Conservation (phyloP, 2,797 vertebrate genomes). For the Chrosomus eos region DNA sequence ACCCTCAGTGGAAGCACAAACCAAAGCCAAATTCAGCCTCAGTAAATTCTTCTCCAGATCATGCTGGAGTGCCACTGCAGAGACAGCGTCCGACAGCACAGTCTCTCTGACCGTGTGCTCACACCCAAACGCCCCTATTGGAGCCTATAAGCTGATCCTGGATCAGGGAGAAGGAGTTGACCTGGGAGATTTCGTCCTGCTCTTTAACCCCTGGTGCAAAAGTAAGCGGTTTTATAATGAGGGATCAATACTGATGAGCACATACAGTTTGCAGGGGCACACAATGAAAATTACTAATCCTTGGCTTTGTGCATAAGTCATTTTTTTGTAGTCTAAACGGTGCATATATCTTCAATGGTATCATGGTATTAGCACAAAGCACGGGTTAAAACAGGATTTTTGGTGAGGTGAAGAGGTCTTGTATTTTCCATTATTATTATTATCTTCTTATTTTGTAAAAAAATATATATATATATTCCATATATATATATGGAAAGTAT, state of each 20-base stretch:
- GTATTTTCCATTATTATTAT: no score
- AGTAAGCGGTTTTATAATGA: slow-evolving; percentile 68
- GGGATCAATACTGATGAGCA: background rate
- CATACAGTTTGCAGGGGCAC: background rate
- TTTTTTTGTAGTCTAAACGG: background rate
- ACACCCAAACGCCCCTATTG: slow-evolving; percentile 79
- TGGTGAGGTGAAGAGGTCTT: no score
- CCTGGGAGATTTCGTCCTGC: slow-evolving; percentile 82
- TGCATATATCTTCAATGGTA: no score
- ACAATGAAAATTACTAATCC: background rate
- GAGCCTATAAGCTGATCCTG: slow-evolving; percentile 80
- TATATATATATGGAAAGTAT: no score
- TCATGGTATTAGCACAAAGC: no score
- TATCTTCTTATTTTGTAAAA: no score
- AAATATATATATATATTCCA: no score
- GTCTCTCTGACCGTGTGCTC: slow-evolving; percentile 78
- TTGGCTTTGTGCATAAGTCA: background rate
- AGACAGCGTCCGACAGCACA: slow-evolving; percentile 54
- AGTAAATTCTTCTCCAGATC: slow-evolving; percentile 68
- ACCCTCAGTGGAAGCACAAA: slow-evolving; percentile 72
- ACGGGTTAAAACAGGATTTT: no score
- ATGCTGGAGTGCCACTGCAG: slow-evolving; percentile 79
- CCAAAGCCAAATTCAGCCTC: slow-evolving; percentile 75
- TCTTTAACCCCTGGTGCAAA: slow-evolving; percentile 88
- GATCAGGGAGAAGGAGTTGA: slow-evolving; percentile 63